Percentiles rank a stretch among this genome's conserved stretches.
These are phyloP conservation scores for Hydriomena furcata DNA, from an alignment of 2,888 invertebrate species.

Conservation along the genomic window DNA sequence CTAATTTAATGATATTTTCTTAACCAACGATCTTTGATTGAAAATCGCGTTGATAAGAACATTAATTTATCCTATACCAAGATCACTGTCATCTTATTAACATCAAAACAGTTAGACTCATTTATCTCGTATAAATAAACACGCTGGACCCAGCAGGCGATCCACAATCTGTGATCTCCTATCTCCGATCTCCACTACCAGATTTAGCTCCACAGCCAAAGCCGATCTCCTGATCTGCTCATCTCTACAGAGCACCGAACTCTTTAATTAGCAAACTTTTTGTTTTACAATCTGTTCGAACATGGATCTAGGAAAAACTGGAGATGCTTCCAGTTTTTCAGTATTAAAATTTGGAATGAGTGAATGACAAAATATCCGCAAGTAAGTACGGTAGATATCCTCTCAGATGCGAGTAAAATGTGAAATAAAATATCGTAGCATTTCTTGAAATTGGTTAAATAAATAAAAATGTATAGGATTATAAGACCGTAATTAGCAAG, in stretches of 20 bases:
- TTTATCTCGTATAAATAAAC: slow-evolving; percentile 25
- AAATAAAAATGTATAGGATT: too few relatives aligned
- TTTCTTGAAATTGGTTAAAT: too few relatives aligned
- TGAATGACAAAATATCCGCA: too few relatives aligned
- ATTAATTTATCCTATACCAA: slow-evolving; percentile 1
- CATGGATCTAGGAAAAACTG: slow-evolving; percentile 8
- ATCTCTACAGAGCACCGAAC: slow-evolving; percentile 44
- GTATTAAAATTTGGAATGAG: neutral
- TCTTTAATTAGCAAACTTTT: slow-evolving; percentile 29
- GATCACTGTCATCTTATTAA: slow-evolving; percentile 20
- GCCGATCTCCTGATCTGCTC: slow-evolving; percentile 53
- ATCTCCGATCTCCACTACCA: slow-evolving; percentile 45
- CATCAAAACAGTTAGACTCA: slow-evolving; percentile 19
- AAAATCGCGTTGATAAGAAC: neutral
- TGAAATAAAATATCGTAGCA: too few relatives aligned
- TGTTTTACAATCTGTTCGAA: slow-evolving; percentile 8
- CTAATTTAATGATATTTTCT: too few relatives aligned
- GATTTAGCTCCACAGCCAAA: slow-evolving; percentile 32
- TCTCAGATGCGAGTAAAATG: too few relatives aligned
- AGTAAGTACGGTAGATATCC: too few relatives aligned
- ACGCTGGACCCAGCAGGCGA: slow-evolving; percentile 14
- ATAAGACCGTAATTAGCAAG: too few relatives aligned
- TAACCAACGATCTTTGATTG: too few relatives aligned
- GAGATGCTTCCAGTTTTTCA: neutral
- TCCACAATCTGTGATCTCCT: slow-evolving; percentile 32